Evolutionary conservation across 1,140 invertebrate species (phyloP), one percentile per base, ranked within the genome.

Genomic region (Hyles vespertilio): DNA sequence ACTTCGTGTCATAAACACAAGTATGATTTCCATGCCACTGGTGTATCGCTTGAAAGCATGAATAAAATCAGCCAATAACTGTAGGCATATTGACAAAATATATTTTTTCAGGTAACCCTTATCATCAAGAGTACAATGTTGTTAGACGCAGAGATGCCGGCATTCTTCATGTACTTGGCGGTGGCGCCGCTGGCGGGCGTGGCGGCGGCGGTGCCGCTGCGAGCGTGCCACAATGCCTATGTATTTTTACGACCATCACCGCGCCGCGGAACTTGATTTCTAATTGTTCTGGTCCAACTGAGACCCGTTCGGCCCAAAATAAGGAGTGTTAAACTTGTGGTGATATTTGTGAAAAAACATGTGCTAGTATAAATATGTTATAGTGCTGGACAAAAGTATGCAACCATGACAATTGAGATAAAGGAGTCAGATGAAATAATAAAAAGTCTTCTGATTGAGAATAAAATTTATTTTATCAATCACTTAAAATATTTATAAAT

Each of bases 391-490:
- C 22, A 22, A 22, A 22, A 22, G 22, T 22, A 22, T 22, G 22
- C 2, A 22, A 22, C 22, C 22, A 22, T 22, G 22, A 0, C 48
- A 50, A n/a, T 11, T 50, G 22, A 50, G 50, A 7, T 52, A 34
- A 52, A 34, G 9, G 11, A 12, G 32, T 36, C n/a, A 52, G n/a
- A 22, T 22, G 22, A 22, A 11, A 22, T 48, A n/a, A 53, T 55
- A 57, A 67, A 71, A 69, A 71, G 34, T 57, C 54, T 22, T 69
- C 43, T 70, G 69, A 70, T 70, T 81, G 74, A 86, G 85, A 85
- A 84, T 85, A 88, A 84, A 85, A 74, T 88, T 88, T 85, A 85
- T 86, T 88, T 72, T 82, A 85, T 88, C 82, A 87, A 89, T 89
- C 81, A 81, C 79, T 86, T 85, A 83, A 84, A 83, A 85, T 88